Conservation (phyloP, 2,113 vertebrate genomes). For the Carassius gibelio region DNA sequence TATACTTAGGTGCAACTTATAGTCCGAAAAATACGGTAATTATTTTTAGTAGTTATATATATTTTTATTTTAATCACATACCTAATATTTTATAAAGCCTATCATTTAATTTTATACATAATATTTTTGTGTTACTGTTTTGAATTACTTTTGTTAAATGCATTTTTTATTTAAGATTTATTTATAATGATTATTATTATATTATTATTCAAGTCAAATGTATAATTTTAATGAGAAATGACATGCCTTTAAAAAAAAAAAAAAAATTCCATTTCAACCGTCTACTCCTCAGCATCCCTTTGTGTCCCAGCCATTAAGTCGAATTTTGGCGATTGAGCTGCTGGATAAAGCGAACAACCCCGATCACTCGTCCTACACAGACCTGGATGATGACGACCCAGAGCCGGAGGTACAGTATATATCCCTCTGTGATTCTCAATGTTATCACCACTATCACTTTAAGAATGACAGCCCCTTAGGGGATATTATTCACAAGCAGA, state of each 20-base stretch:
- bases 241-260: neutral
- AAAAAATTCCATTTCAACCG: neutral
- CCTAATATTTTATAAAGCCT: too few species aligned
- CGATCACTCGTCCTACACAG: slow-evolving; percentile 82
- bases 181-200: neutral
- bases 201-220: neutral
- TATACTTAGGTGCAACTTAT: too few species aligned
- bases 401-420: slow-evolving; percentile 81
- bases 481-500: slow-evolving; percentile 18
- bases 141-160: neutral
- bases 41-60: too few species aligned
- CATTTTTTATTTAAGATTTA: neutral
- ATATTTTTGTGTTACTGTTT: neutral
- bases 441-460: slow-evolving; percentile 33
- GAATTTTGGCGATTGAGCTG: slow-evolving; percentile 83
- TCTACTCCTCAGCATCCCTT: slow-evolving; percentile 79
- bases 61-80: too few species aligned
- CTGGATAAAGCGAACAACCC: slow-evolving; percentile 87
- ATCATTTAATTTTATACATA: neutral
- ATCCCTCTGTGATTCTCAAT: slow-evolving; percentile 13
- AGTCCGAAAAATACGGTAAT: too few species aligned
- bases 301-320: slow-evolving; percentile 83
- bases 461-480: neutral
- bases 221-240: neutral
- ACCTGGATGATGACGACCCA: slow-evolving; percentile 81